Conservation (phyloP, 2,888 invertebrate genomes). For the Drosophila austrosaltans region DNA sequence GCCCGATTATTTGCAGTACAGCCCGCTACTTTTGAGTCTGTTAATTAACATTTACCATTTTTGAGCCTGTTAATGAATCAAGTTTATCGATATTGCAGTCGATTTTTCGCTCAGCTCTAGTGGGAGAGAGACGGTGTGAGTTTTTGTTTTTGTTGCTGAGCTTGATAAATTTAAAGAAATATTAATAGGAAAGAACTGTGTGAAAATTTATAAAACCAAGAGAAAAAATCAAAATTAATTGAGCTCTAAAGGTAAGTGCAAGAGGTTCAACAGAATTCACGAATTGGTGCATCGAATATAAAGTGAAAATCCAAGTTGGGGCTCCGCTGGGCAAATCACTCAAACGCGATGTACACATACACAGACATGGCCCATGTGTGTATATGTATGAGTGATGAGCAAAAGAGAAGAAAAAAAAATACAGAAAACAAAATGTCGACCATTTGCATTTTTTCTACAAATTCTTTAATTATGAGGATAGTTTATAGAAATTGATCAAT, state of each 20-base stretch:
- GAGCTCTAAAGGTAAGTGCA: conserved; percentile 59
- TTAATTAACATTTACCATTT: too few relatives aligned
- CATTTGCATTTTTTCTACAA: conserved; percentile 60
- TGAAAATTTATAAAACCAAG: conserved; percentile 40
- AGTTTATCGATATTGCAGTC: neutral
- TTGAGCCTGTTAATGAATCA: too few relatives aligned
- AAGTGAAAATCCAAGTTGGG: conserved; percentile 37
- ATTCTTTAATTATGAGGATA: conserved; percentile 45
- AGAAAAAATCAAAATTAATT: conserved; percentile 20
- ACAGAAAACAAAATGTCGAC: conserved; percentile 80
- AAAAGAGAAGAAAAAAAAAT: conserved; percentile 52
- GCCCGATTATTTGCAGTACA: too few relatives aligned
- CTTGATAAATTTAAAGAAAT: conserved; percentile 54
- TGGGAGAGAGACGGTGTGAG: conserved; percentile 58
- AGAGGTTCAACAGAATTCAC: neutral
- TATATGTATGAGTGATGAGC: conserved; percentile 60
- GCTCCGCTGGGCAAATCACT: conserved; percentile 59
- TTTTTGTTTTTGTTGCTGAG: conserved; percentile 48
- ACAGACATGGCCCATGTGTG: conserved; percentile 24
- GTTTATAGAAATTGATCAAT: conserved; percentile 17
- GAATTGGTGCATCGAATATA: neutral
- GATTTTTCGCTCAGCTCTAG: neutral
- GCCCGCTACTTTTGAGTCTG: too few relatives aligned
- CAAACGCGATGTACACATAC: conserved; percentile 55
- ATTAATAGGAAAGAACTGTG: conserved; percentile 62